These are phyloP conservation scores for Conus betulinus DNA, from an alignment of 1,140 invertebrate genomes.

Conservation along the genomic window DNA sequence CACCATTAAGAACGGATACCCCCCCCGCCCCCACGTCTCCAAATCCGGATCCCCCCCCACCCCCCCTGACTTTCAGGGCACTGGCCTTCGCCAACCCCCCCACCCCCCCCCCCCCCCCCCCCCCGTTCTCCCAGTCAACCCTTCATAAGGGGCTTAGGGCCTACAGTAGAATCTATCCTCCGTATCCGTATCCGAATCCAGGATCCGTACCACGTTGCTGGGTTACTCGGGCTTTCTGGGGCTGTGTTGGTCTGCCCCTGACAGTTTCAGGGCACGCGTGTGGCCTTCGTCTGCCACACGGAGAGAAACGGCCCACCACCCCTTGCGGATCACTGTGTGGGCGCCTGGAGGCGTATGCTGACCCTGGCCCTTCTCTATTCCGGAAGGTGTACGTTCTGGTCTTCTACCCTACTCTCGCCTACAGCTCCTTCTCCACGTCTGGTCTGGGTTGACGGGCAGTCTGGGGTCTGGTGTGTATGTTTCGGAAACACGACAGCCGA, in stretches of 20 bases:
- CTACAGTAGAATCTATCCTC: too few relatives aligned
- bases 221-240: too few relatives aligned
- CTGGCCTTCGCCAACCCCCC: too few relatives aligned
- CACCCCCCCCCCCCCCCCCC: too few relatives aligned
- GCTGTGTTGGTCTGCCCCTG: too few relatives aligned
- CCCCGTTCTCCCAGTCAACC: too few relatives aligned
- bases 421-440: slow-evolving; percentile 28
- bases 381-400: slow-evolving; percentile 41
- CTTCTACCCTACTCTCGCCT: slow-evolving; percentile 64
- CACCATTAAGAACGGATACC: too few relatives aligned
- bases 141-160: not conserved
- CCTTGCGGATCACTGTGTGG: slow-evolving; percentile 48
- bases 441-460: slow-evolving; percentile 36
- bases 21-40: too few relatives aligned
- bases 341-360: slow-evolving; percentile 47
- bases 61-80: too few relatives aligned
- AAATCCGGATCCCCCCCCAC: too few relatives aligned
- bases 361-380: slow-evolving; percentile 39
- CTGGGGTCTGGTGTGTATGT: slow-evolving; percentile 41
- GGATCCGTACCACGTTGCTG: not conserved
- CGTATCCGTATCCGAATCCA: not conserved
- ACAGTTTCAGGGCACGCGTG: slow-evolving; percentile 56
- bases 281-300: slow-evolving; percentile 63
- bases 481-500: not conserved
- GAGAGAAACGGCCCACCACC: slow-evolving; percentile 49